phyloP scores from a whole-genome alignment of 2,888 invertebrate species.

The Koerneria pararmatus region DNA sequence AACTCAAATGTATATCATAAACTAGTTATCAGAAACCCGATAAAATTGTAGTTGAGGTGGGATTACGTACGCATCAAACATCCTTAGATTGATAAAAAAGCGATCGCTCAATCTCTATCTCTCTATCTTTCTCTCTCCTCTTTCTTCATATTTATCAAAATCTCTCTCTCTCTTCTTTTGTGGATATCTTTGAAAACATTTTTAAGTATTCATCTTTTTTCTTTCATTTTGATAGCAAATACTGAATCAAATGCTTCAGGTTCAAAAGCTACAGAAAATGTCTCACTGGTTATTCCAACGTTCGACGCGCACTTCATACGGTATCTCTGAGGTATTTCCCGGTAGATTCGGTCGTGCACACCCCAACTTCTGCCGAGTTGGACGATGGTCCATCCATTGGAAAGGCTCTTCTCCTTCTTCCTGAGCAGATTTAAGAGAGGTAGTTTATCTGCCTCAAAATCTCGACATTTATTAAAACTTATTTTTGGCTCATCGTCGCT shows the following conservation, averaged over 20 bases:
- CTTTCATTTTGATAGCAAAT: background rate
- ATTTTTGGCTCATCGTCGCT: no score
- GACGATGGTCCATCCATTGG: constrained; percentile 24
- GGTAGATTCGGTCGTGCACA: constrained; percentile 25
- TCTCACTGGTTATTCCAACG: constrained; percentile 12
- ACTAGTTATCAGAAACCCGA: no score
- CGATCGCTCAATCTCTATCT: no score
- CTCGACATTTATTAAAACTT: no score
- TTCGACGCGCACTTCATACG: constrained; percentile 11
- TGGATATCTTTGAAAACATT: background rate
- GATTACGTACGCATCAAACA: no score
- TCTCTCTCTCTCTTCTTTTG: background rate
- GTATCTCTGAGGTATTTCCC: constrained; percentile 15
- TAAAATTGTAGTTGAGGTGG: no score
- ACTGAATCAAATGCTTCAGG: background rate
- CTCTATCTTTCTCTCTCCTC: no score
- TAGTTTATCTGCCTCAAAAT: no score
- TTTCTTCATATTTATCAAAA: background rate
- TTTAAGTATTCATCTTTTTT: background rate
- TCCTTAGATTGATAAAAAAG: no score
- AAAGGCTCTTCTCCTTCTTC: constrained; percentile 1
- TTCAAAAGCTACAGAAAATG: background rate
- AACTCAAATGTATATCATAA: no score
- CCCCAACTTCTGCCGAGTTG: background rate
- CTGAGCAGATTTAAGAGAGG: no score